phyloP scores from a whole-genome alignment of 2,113 vertebrate genomes.

The Phyllostomus discolor region DNA sequence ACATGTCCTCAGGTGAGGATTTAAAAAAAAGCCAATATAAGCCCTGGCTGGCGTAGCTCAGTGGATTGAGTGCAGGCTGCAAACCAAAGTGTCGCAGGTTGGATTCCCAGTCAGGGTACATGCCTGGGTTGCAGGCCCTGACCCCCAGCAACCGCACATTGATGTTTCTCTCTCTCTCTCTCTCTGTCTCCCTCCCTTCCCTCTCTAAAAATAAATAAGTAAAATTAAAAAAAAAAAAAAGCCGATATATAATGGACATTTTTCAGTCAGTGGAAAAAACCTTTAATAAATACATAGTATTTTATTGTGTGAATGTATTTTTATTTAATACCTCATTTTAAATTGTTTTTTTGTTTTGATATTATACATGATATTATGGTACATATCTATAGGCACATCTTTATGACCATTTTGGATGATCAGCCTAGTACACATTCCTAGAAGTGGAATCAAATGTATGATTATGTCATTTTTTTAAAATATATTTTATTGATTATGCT shows the following conservation, averaged over 20 bases:
- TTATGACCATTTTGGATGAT: slow-evolving; percentile 30
- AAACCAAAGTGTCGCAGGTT: no score
- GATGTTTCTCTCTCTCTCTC: no score
- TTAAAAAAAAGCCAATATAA: neutral
- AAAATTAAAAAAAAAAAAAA: neutral
- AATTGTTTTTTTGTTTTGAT: neutral
- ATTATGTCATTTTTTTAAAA: neutral
- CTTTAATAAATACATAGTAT: neutral
- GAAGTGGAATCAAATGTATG: neutral
- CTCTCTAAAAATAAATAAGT: no score
- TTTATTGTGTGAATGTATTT: neutral
- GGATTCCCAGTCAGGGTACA: no score
- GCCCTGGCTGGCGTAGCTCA: no score
- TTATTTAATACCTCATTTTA: slow-evolving; percentile 8
- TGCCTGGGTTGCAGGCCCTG: no score
- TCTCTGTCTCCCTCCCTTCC: no score
- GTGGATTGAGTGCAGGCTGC: no score
- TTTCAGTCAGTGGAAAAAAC: neutral
- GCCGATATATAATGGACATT: neutral
- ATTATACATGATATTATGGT: neutral
- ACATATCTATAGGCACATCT: neutral
- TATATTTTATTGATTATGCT: no score
- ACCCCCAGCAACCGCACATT: no score
- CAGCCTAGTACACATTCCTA: neutral
- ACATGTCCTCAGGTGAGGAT: no score